Conservation (phyloP, 2,888 invertebrate species). For the Eulithis prunata region DNA sequence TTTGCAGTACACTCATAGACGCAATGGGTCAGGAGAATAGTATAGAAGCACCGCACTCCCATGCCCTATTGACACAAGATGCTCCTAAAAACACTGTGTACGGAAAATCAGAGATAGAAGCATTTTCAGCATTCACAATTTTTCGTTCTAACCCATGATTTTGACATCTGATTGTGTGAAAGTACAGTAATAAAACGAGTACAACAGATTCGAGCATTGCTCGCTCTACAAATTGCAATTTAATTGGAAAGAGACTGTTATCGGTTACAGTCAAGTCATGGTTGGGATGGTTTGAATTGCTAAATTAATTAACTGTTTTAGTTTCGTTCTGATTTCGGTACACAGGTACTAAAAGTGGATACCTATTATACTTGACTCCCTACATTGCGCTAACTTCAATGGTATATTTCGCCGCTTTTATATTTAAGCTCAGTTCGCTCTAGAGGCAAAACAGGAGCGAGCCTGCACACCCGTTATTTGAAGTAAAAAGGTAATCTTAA, state of each 20-base stretch:
- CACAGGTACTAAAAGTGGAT: no score
- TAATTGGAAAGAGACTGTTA: slow-evolving; percentile 15
- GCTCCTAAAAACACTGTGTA: slow-evolving; percentile 4
- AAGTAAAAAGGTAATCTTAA: slow-evolving; percentile 23
- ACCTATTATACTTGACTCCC: no score
- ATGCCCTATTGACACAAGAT: background rate
- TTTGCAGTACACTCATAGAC: no score
- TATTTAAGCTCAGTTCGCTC: background rate
- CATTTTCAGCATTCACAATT: slow-evolving; percentile 1
- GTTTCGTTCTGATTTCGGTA: slow-evolving; percentile 4
- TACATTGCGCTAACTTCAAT: no score
- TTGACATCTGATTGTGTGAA: slow-evolving; percentile 13
- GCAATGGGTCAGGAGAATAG: no score
- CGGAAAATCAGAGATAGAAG: slow-evolving; percentile 4
- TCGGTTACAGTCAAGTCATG: slow-evolving; percentile 21
- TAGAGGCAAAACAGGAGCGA: background rate
- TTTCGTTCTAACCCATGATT: background rate
- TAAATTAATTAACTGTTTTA: slow-evolving; percentile 20
- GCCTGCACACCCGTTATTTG: slow-evolving; percentile 9
- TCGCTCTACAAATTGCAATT: slow-evolving; percentile 8
- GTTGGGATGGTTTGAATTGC: slow-evolving; percentile 24
- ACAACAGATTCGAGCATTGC: slow-evolving; percentile 17
- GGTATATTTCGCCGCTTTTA: no score
- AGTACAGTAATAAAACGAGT: slow-evolving; percentile 3
- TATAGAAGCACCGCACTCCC: slow-evolving; percentile 12